Percentiles rank a stretch among this genome's conserved stretches.
Evolutionary conservation across 1,140 invertebrate species (phyloP).

Genomic region (Drosophila ercepeae): DNA sequence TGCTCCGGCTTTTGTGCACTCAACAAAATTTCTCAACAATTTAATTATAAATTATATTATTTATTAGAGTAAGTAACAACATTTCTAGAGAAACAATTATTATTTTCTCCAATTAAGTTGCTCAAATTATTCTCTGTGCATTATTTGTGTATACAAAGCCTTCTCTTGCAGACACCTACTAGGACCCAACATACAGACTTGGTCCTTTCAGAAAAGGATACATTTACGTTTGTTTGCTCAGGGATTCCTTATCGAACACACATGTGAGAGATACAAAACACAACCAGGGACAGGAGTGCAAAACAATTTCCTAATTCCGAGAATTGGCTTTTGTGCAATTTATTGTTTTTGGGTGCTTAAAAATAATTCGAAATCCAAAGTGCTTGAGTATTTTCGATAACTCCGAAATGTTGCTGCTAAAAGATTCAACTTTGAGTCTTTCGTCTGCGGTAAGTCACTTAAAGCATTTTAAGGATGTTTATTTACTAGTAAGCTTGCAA

Average conservation of each 20-base stretch:
- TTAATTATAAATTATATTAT: neutral
- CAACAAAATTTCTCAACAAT: neutral
- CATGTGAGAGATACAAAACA: constrained; percentile 1
- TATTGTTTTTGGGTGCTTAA: constrained; percentile 64
- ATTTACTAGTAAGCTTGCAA: neutral
- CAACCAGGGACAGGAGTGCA: constrained; percentile 25
- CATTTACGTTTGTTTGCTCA: constrained; percentile 44
- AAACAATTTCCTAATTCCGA: constrained; percentile 69
- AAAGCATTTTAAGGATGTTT: too few relatives aligned
- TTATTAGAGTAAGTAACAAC: too few relatives aligned
- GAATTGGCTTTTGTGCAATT: constrained; percentile 76
- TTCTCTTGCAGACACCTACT: constrained; percentile 15
- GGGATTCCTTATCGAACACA: constrained; percentile 42
- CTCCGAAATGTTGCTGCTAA: constrained; percentile 8
- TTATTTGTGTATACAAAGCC: neutral
- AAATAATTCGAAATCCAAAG: constrained; percentile 70
- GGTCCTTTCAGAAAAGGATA: constrained; percentile 13
- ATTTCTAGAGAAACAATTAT: too few relatives aligned
- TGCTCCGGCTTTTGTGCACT: constrained; percentile 20
- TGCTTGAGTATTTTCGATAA: constrained; percentile 39
- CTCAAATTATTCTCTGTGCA: constrained; percentile 9
- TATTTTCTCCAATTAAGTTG: too few relatives aligned
- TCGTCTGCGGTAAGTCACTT: neutral
- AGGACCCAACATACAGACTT: constrained; percentile 13
- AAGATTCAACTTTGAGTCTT: neutral